Evolutionary conservation across 2,113 vertebrate species (phyloP).

Genomic region (Lutjanus erythropterus): DNA sequence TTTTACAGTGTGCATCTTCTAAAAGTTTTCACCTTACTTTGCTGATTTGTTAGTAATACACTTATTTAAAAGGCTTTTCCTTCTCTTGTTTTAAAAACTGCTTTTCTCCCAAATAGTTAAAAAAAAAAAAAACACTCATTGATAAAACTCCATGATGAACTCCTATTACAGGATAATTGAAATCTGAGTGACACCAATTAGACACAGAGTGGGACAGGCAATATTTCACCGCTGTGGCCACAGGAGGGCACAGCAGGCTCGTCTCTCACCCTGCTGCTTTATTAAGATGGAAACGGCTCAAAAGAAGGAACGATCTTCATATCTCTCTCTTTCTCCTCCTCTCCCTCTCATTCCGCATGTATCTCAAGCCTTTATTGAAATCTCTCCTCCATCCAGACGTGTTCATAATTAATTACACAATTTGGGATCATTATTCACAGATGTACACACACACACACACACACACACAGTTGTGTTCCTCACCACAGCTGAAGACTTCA

Average conservation of each 20-base stretch:
- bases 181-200: conserved; percentile 57
- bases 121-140: too few relatives aligned
- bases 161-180: conserved; percentile 36
- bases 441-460: background rate
- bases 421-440: conserved; percentile 70
- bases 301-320: conserved; percentile 62
- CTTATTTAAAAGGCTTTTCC: conserved; percentile 2
- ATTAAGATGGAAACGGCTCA: conserved; percentile 66
- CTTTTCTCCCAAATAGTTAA: too few relatives aligned
- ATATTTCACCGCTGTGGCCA: conserved; percentile 76
- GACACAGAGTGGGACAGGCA: conserved; percentile 38
- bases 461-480: conserved; percentile 30
- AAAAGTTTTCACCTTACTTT: background rate
- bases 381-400: conserved; percentile 69
- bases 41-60: background rate
- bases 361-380: conserved; percentile 69
- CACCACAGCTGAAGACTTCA: conserved; percentile 64
- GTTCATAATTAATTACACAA: conserved; percentile 81
- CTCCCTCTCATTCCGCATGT: conserved; percentile 59
- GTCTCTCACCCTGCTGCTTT: conserved; percentile 65
- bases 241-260: conserved; percentile 85
- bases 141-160: background rate
- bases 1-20: too few relatives aligned
- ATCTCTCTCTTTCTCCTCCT: conserved; percentile 42
- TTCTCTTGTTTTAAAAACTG: conserved; percentile 6